Percentiles rank a stretch among this genome's conserved stretches.
These are phyloP conservation scores for Stichopus horrens DNA, from an alignment of 53 echinoderm and acorn worm species.

Conservation along the genomic window DNA sequence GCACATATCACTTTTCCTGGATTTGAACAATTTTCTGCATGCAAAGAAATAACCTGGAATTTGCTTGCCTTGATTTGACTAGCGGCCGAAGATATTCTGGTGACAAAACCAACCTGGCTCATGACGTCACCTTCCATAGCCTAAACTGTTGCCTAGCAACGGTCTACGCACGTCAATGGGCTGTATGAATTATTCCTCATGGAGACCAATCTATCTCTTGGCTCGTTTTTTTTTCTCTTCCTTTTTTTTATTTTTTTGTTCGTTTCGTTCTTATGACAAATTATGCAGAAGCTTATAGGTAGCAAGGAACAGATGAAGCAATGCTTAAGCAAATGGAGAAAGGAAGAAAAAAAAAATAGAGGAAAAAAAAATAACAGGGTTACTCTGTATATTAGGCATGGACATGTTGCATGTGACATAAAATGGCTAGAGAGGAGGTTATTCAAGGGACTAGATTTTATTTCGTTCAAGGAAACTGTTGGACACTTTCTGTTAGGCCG, in stretches of 20 bases:
- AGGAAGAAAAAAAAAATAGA: not conserved
- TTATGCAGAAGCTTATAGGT: conserved; percentile 42
- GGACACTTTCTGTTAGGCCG: not conserved
- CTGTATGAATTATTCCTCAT: conserved; percentile 54
- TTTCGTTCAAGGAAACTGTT: not conserved
- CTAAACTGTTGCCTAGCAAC: conserved; percentile 48
- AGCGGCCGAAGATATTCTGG: conserved; percentile 36
- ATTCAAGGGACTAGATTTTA: conserved; percentile 15
- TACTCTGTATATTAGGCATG: conserved; percentile 6
- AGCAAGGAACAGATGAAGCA: conserved; percentile 40
- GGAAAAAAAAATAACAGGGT: conserved; percentile 13
- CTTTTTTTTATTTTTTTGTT: conserved; percentile 26
- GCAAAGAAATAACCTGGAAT: conserved; percentile 23
- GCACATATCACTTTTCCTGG: conserved; percentile 32
- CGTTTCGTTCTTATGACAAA: conserved; percentile 43
- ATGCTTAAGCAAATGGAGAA: conserved; percentile 22
- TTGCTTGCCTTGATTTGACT: conserved; percentile 39
- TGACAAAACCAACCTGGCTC: conserved; percentile 38
- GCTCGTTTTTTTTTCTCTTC: conserved; percentile 42
- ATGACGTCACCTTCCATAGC: conserved; percentile 48
- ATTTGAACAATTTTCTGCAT: conserved; percentile 43
- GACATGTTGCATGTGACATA: conserved; percentile 33
- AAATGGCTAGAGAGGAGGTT: conserved; percentile 9
- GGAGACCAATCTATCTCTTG: conserved; percentile 46
- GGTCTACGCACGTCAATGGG: conserved; percentile 51